phyloP scores from a whole-genome alignment of 2,113 vertebrate species.

The Hiodon alosoides region DNA sequence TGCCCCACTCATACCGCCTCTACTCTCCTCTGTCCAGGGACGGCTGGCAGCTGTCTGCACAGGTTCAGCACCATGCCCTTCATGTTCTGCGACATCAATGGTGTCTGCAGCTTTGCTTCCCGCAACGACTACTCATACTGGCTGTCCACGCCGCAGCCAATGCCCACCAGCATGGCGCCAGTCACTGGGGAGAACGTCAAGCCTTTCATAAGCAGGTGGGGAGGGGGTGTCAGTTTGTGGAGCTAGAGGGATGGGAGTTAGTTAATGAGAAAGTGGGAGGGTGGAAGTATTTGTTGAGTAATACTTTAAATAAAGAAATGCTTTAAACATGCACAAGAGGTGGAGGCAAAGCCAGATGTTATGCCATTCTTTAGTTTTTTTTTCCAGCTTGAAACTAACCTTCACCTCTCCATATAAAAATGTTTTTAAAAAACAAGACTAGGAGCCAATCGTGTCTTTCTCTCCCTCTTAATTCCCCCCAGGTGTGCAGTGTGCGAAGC shows the following conservation, averaged over 20 bases:
- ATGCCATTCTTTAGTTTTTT: too few species aligned
- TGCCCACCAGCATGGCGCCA: slow-evolving; percentile 89
- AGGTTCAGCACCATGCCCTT: slow-evolving; percentile 98
- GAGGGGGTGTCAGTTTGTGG: background rate
- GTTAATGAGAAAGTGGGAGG: background rate
- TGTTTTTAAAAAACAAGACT: too few species aligned
- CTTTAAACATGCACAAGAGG: too few species aligned
- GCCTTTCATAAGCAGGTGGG: slow-evolving; percentile 88
- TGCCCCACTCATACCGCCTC: background rate
- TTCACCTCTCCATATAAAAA: too few species aligned
- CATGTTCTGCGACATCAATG: slow-evolving; percentile 99
- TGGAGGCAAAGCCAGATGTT: too few species aligned
- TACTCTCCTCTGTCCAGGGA: slow-evolving; percentile 60
- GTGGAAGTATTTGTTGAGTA: background rate
- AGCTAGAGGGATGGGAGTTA: background rate
- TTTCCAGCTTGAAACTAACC: too few species aligned
- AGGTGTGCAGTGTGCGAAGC: slow-evolving; percentile 94
- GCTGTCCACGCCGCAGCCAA: slow-evolving; percentile 86
- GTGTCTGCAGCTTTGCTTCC: slow-evolving; percentile 94
- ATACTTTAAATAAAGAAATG: background rate
- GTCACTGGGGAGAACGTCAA: slow-evolving; percentile 80
- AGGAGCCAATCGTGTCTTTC: slow-evolving; percentile 40
- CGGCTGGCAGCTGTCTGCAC: slow-evolving; percentile 89
- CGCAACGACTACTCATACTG: slow-evolving; percentile 98
- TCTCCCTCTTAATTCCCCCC: slow-evolving; percentile 13